Base-by-base conservation (phyloP, 2,113 vertebrate species). In the Zeus faber region DNA sequence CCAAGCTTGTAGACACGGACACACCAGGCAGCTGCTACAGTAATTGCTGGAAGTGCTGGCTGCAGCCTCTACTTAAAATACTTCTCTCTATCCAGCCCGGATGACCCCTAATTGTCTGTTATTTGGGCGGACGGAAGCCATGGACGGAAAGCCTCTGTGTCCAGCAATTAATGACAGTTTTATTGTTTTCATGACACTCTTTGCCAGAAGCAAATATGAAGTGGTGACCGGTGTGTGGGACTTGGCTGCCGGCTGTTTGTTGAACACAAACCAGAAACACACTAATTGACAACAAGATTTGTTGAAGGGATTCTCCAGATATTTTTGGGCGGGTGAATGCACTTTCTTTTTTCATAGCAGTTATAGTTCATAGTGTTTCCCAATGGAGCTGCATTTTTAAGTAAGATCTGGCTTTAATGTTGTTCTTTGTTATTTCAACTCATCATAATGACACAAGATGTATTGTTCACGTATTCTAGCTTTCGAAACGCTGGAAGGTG, bases 1-100 rank as follows among this genome's bases (percentile, higher is more conserved):
- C n/a, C n/a, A n/a, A n/a, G n/a, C n/a, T n/a, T n/a, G n/a, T n/a
- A 17, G 4, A 5, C 17, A 43, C 18, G 3, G 17, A 9, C 18
- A 44, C 58, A 50, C 54, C 54, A 46, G 49, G 56, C 52, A 10
- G 41, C 23, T 62, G 63, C 68, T 84, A n/a, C n/a, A n/a, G n/a
- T n/a, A 79, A 81, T 80, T 73, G 79, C 69, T 80, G 63, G 78
- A 65, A 81, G 80, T 72, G 78, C 79, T 82, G 80, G 83, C 67
- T 69, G 62, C 74, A 67, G 71, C 69, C 79, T 76, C 76, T 85
- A 83, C 84, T 85, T 86, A 83, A 64, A 80, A 76, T 67, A n/a
- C n/a, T 66, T 72, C 78, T 80, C 72, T 79, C 67, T 61, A 60
- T 46, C 23, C 45, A 55, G 75, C 61, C 64, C 16, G 35, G 62